Evolutionary conservation across 2,888 invertebrate genomes (phyloP), one percentile per base, ranked within the genome.

Genomic region (Rotaria magnacalcarata): DNA sequence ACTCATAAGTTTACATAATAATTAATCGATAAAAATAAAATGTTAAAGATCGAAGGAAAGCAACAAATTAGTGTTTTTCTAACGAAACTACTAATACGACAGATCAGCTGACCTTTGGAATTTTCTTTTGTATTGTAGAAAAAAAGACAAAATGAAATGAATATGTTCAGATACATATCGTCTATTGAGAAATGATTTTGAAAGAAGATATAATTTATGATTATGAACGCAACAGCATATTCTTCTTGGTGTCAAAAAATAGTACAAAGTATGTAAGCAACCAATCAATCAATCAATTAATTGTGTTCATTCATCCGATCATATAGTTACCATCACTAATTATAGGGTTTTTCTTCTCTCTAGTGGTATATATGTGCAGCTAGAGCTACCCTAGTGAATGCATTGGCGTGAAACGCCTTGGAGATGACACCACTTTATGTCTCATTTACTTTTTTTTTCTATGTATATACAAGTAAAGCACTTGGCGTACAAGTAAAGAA

Each of bases 351-450:
- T 34, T 34, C 67, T 34, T 67, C 34, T 54, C 34, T 27, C 67
- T 34, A 14, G 34, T 34, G 34, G 4, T 34, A 34, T 34, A 67
- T 27, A 16, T 27, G 19, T 34, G 67, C 27, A 27, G 5, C n/a
- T 4, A 67, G 34, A 67, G 34, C 14, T 34, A 67, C 19, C 34
- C 67, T 67, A 67, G 14, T 19, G 67, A 34, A 67, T 34, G 67
- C 34, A 34, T 67, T 67, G 34, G 67, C 19, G 34, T 67, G 67
- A 67, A 67, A 67, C 67, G 19, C 67, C 14, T 34, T 67, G 34
- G 34, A 67, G 67, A 67, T 67, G 67, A 67, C 67, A 67, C 67
- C 41, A 67, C 67, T 67, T 67, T 67, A 67, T 41, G 67, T 41
- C 67, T 67, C 67, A 67, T 67, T 67, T 34, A 67, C 67, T 34